A percentile compares a stretch with the other conserved stretches of the same genome.
Conservation (phyloP, 2,113 vertebrate genomes). For the Manacus vitellinus region DNA sequence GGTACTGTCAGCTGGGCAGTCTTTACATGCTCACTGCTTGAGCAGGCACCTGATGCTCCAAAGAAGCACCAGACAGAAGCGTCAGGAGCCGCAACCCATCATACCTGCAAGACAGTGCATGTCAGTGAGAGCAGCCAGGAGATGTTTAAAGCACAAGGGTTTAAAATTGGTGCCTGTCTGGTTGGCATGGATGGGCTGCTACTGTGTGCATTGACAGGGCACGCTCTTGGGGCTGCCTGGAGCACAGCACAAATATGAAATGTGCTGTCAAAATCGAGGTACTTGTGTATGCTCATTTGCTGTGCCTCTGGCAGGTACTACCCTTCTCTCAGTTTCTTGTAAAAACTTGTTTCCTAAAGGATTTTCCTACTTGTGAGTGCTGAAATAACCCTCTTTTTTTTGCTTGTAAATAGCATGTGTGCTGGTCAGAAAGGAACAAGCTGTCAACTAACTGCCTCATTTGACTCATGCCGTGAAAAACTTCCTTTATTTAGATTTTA, state of each 20-base stretch:
- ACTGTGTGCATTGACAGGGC: not conserved
- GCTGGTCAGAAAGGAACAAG: not conserved
- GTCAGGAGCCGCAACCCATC: accelerated
- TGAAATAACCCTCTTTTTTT: not conserved
- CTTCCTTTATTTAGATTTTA: not conserved
- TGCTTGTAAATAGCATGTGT: not conserved
- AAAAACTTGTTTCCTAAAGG: not conserved
- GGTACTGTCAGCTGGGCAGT: accelerated
- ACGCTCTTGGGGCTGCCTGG: not conserved
- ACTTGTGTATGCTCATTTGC: not conserved
- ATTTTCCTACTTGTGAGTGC: not conserved
- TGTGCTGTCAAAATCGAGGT: not conserved
- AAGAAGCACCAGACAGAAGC: not conserved
- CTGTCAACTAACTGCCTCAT: accelerated
- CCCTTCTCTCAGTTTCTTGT: accelerated
- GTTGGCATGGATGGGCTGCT: not conserved
- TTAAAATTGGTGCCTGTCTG: not conserved
- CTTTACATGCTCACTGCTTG: not conserved
- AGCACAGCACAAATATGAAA: not conserved
- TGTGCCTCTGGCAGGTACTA: not conserved
- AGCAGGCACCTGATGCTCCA: not conserved
- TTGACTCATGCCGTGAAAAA: not conserved
- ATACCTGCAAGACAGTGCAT: not conserved
- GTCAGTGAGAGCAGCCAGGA: not conserved
- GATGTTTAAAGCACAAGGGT: not conserved